phyloP scores from a whole-genome alignment of 2,797 vertebrate genomes.

The Catostomus latipinnis region DNA sequence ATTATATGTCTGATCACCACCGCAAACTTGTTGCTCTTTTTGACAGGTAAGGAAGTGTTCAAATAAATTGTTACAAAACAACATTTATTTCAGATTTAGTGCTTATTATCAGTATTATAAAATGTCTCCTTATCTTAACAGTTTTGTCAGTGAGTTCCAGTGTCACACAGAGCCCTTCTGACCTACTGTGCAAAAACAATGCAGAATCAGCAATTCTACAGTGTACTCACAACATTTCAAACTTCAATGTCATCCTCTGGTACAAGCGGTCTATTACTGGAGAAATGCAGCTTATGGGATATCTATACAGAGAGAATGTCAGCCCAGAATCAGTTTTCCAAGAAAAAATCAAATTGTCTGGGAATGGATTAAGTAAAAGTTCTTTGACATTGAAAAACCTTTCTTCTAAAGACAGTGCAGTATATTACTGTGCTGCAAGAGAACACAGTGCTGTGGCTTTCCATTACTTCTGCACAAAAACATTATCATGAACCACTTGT shows the following conservation, averaged over 20 bases:
- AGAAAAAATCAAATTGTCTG: conserved; percentile 47
- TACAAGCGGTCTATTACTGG: conserved; percentile 59
- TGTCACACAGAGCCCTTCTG: conserved; percentile 56
- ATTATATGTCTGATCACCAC: background rate
- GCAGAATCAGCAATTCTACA: conserved; percentile 12
- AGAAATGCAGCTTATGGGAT: conserved; percentile 57
- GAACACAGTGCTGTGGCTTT: conserved; percentile 50
- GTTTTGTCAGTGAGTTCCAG: conserved; percentile 7
- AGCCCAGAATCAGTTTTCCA: background rate
- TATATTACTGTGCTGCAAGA: conserved; percentile 69
- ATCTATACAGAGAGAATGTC: fast-evolving
- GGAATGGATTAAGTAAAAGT: conserved; percentile 29
- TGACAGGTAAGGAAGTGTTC: conserved; percentile 6
- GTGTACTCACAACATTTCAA: conserved; percentile 59
- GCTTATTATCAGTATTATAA: background rate
- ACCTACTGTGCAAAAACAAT: conserved; percentile 12
- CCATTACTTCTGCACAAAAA: conserved; percentile 60
- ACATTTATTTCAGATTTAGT: background rate
- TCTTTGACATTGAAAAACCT: conserved; percentile 44
- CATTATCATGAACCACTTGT: background rate
- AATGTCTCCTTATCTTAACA: conserved; percentile 10
- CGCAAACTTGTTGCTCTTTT: background rate
- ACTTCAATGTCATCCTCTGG: conserved; percentile 62
- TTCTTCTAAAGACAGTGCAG: conserved; percentile 40
- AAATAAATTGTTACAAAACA: too few relatives aligned